Evolutionary conservation across 2,797 vertebrate species (phyloP), one percentile per base, ranked within the genome.

Genomic region (Sciurus carolinensis): DNA sequence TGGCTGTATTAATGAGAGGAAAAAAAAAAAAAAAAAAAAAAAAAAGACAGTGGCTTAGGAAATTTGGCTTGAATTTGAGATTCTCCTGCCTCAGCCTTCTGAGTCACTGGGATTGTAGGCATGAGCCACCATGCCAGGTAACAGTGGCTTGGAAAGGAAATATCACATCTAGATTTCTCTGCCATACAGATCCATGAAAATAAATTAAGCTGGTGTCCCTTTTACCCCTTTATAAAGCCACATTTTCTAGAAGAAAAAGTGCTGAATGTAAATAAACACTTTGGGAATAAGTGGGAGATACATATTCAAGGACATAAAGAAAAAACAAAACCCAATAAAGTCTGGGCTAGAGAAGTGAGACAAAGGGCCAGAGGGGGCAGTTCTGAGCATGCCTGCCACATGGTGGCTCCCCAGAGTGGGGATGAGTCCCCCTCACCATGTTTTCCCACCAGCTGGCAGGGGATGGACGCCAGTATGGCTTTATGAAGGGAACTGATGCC

Each of bases 351-450:
- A 87, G 24, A 36, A 17, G 50, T 28, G 18, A 87, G 20, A 50
- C 39, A 39, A 39, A 64, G n/a, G 75, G 39, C 59, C 42, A 30
- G 72, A 22, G 0, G 3, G 44, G 44, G 28, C 30, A 28, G 52
- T 4, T 73, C 42, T 71, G 71, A 57, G 89, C 1, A 7, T 1
- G 1, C 24, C 59, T 0, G 26, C 26, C 57, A 6, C 5, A 57
- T 17, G 6, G 17, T 4, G 54, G n/a, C 30, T n/a, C 33, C 44
- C 42, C 0, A 13, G 57, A 72, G 42, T 0, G 3, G 22, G 10
- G 11, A 24, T 0, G 1, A 44, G 8, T 10, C 28, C 7, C 1
- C 10, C 18, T 28, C 47, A 1, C 18, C 5, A 30, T 0, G 3
- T 59, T 9, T 44, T 26, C 28, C 39, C 15, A 3, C 5, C 4